These are phyloP conservation scores for Callitettix versicolor DNA, from an alignment of 1,140 invertebrate genomes.

Conservation along the genomic window DNA sequence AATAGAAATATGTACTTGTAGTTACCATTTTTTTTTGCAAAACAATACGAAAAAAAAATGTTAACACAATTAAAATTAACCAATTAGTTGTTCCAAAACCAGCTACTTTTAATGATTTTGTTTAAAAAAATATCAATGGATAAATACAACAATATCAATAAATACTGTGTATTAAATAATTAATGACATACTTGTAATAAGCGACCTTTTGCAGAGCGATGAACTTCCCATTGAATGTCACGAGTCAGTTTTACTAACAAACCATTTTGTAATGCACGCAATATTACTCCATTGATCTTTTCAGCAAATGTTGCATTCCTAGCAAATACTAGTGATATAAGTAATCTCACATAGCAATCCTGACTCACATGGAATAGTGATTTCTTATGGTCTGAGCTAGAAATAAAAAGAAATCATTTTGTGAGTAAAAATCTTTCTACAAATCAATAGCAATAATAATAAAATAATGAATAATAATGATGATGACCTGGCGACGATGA, in stretches of 20 bases:
- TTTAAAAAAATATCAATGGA: not conserved
- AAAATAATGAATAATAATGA: no score
- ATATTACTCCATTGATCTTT: conserved; percentile 44
- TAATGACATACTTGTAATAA: conserved; percentile 44
- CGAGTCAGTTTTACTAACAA: conserved; percentile 48
- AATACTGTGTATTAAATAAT: not conserved
- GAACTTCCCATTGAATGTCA: conserved; percentile 57
- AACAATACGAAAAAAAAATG: no score
- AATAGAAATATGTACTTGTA: no score
- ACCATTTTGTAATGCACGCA: conserved; percentile 48
- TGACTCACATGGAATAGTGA: conserved; percentile 52
- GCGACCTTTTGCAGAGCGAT: conserved; percentile 44
- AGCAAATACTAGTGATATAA: conserved; percentile 48
- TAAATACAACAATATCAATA: not conserved
- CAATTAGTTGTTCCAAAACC: not conserved
- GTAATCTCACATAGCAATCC: conserved; percentile 57
- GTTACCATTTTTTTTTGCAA: no score
- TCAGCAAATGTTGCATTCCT: conserved; percentile 46
- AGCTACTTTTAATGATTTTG: not conserved
- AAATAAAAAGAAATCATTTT: conserved; percentile 3
- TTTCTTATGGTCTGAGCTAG: conserved; percentile 35
- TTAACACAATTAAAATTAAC: not conserved
- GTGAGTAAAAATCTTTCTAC: not conserved
- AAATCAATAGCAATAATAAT: not conserved
- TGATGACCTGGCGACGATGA: no score